phyloP scores from a whole-genome alignment of 64 coral and sea anemone genomes.

The Trachythela sp. region DNA sequence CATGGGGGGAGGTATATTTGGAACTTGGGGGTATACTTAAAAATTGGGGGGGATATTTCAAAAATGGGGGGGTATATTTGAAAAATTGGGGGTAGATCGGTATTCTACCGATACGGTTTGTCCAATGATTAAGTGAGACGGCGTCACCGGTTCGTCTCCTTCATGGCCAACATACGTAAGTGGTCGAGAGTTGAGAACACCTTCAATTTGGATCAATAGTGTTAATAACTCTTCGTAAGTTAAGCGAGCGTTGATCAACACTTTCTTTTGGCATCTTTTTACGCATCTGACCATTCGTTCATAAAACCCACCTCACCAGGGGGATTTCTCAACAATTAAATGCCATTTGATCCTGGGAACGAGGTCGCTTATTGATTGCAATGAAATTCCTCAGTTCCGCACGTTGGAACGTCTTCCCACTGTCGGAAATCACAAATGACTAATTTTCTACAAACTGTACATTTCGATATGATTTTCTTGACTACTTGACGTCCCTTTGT shows the following conservation, averaged over 20 bases:
- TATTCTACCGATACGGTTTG: too few species aligned
- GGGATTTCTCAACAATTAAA: slow-evolving; percentile 32
- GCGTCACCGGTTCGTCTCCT: slow-evolving; percentile 23
- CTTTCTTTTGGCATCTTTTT: slow-evolving; percentile 37
- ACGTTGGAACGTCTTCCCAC: slow-evolving; percentile 31
- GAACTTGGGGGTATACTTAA: too few species aligned
- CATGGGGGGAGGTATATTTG: too few species aligned
- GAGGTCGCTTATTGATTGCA: neutral
- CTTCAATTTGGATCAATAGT: slow-evolving; percentile 33
- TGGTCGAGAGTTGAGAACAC: slow-evolving; percentile 46
- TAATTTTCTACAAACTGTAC: slow-evolving; percentile 12
- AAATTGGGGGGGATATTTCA: too few species aligned
- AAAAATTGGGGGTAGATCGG: too few species aligned
- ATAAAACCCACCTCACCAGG: slow-evolving; percentile 63
- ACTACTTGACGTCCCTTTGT: slow-evolving; percentile 9
- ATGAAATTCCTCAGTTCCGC: neutral
- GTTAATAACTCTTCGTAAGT: slow-evolving; percentile 41
- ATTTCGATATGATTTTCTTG: neutral
- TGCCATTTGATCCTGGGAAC: slow-evolving; percentile 26
- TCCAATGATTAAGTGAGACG: slow-evolving; percentile 37
- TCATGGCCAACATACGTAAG: slow-evolving; percentile 38
- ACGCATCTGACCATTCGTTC: slow-evolving; percentile 36
- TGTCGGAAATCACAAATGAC: slow-evolving; percentile 37
- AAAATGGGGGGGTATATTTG: too few species aligned
- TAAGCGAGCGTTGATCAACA: slow-evolving; percentile 17